Percentiles rank a stretch among this genome's conserved stretches.
These are phyloP conservation scores for Podarcis lilfordi DNA, from an alignment of 2,797 vertebrate genomes.

Conservation along the genomic window DNA sequence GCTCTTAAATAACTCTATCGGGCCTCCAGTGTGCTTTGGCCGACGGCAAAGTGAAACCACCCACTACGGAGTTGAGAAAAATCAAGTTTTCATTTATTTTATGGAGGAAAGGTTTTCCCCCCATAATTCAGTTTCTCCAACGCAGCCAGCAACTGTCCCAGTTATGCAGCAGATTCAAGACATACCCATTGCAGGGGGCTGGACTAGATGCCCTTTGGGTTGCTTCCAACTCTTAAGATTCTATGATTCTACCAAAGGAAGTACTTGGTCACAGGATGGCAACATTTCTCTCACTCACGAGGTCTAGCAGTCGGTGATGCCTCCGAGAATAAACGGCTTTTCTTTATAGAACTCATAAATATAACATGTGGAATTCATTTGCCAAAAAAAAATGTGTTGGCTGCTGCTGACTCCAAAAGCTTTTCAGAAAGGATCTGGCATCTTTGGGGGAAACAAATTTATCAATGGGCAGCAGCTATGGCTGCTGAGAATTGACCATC, in stretches of 20 bases:
- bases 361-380: no score
- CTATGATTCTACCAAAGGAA: no score
- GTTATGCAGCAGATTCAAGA: not conserved
- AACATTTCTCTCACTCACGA: not conserved
- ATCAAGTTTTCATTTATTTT: slow-evolving; percentile 15
- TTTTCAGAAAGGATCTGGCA: not conserved
- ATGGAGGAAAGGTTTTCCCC: slow-evolving; percentile 35
- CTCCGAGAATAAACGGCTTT: not conserved
- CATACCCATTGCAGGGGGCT: no score
- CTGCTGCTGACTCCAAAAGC: no score
- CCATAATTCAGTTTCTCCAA: slow-evolving; percentile 28
- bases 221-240: no score
- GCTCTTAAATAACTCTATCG: slow-evolving; percentile 33
- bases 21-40: slow-evolving; percentile 31
- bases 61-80: slow-evolving; percentile 17
- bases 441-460: not conserved
- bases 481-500: not conserved
- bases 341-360: not conserved
- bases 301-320: not conserved
- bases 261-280: not conserved
- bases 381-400: not conserved
- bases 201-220: no score
- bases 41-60: slow-evolving; percentile 31
- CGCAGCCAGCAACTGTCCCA: not conserved
- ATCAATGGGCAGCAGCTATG: not conserved